Evolutionary conservation across 2,888 invertebrate species (phyloP).

Genomic region (Tipula vernalis): DNA sequence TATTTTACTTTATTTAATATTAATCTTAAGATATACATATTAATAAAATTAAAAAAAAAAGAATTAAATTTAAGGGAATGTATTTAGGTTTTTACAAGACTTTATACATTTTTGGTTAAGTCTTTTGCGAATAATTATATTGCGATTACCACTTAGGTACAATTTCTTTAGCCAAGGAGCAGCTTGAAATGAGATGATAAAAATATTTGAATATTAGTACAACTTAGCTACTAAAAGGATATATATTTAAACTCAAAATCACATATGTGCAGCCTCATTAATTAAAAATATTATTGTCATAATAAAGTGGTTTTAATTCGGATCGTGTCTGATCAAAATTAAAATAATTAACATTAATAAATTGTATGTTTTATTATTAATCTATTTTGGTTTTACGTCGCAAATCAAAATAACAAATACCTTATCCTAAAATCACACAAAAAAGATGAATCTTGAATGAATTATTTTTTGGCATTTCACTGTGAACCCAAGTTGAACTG

Average conservation of each 20-base stretch:
- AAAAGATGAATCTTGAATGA: no score
- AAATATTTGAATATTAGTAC: background rate
- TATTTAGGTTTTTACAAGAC: background rate
- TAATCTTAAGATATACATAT: background rate
- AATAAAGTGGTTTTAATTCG: background rate
- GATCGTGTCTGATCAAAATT: background rate
- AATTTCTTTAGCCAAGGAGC: background rate
- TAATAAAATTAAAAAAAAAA: background rate
- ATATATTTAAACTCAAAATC: background rate
- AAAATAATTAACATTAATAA: background rate
- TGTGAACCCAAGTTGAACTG: no score
- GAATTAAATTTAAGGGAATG: background rate
- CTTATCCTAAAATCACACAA: no score
- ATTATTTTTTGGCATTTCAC: no score
- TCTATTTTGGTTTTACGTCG: no score
- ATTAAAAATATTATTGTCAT: background rate
- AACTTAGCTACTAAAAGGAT: background rate
- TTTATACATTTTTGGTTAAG: background rate
- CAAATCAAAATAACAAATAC: no score
- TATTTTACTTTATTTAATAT: background rate
- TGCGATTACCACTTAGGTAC: background rate
- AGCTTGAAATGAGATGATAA: background rate
- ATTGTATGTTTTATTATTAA: background rate
- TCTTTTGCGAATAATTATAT: background rate
- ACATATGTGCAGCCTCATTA: background rate